Percentiles rank a stretch among this genome's conserved stretches.
Conservation (phyloP, 2,797 vertebrate genomes). For the Tangara arthus region DNA sequence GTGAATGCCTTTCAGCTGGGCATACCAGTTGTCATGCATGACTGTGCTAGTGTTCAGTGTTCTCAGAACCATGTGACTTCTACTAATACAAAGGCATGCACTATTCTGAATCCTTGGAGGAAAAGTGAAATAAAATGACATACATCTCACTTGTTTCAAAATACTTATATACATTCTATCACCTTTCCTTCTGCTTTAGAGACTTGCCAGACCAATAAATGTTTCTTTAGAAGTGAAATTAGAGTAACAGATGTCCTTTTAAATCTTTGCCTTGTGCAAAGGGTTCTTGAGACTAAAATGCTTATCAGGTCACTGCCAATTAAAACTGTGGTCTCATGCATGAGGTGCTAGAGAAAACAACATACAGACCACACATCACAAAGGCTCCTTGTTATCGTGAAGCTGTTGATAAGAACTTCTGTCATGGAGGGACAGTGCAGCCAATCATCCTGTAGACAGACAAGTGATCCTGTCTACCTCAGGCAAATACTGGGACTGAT, state of each 20-base stretch:
- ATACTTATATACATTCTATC: background rate
- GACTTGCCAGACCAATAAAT: background rate
- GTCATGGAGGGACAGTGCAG: background rate
- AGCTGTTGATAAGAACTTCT: background rate
- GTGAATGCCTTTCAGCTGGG: background rate
- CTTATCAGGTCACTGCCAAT: background rate
- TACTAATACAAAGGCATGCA: background rate
- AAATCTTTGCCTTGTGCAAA: background rate
- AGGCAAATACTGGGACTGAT: background rate
- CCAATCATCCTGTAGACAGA: background rate
- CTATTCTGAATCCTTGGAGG: background rate
- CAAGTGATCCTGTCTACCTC: fast-evolving
- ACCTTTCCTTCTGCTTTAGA: background rate
- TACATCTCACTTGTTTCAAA: background rate
- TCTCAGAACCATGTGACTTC: background rate
- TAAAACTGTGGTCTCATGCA: background rate
- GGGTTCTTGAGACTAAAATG: background rate
- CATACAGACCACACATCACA: background rate
- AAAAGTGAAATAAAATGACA: background rate
- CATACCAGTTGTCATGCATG: fast-evolving
- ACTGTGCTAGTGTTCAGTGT: background rate
- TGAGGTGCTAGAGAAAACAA: background rate
- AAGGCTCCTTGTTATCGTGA: background rate
- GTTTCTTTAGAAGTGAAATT: background rate
- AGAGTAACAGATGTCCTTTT: background rate